Base-by-base conservation (phyloP, 1,140 invertebrate species). In the Cataglyphis hispanica region DNA sequence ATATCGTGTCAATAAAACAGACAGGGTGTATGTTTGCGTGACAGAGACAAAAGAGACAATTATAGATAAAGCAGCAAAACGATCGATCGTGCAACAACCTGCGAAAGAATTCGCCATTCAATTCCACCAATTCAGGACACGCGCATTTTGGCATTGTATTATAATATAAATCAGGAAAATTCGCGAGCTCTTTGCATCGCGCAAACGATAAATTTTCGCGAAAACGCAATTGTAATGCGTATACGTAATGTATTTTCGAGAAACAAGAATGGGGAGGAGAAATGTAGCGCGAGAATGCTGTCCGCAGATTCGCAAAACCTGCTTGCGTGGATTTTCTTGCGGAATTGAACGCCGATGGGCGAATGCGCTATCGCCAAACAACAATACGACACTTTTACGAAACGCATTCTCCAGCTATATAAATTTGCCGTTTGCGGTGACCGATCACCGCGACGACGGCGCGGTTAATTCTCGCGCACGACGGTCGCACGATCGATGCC, bases 401-500 rank as follows among this genome's bases (percentile, higher is more conserved):
- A 78, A 43, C 63, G n/a, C 31, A 6, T 31, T 2, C 43, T 16
- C n/a, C 31, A 16, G 19, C 16, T 37, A 22, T 37, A 22, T 83
- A 83, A 83, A 83, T 83, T 61, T 72, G 22, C 53, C 25, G 66
- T 40, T 58, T 27, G 78, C 67, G 50, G 66, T 25, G 78, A 60
- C 67, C 53, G 67, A 16, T 31, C 50, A 46, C 27, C n/a, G 77
- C 40, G 53, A 84, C 69, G 31, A 75, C 56, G 27, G 11, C 27
- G 58, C 16, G 58, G 40, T 75, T 53, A 84, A 84, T 63, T 74
- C 58, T 61, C 40, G 69, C 80, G 80, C 76, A 40, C 70, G 72
- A 64, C n/a, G 4, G 31, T 84, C 25, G 81, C 69, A 63, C 81
- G 81, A 84, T 84, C 81, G 58, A 76, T 77, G 58, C 58, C 87